Conservation (phyloP, 30 jellyfish, hydroid and myxozoan species). For the Chrysaora quinquecirrha region DNA sequence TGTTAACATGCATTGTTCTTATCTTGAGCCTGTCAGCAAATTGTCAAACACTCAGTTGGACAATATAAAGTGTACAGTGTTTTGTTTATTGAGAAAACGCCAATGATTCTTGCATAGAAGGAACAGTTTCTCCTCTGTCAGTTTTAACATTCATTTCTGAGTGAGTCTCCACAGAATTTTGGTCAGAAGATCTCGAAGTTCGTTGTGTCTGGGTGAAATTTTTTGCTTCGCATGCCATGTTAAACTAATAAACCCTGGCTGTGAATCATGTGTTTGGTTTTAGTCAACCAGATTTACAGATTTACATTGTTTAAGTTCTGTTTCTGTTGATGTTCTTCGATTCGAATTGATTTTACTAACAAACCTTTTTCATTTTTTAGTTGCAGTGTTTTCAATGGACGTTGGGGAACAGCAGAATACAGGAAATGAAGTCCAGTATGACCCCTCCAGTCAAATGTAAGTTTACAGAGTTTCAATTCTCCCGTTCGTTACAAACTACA, state of each 20-base stretch:
- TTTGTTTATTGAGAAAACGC: neutral
- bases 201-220: too few relatives aligned
- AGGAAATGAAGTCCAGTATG: neutral
- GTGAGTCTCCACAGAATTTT: too few relatives aligned
- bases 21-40: neutral
- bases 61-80: neutral
- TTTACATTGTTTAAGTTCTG: too few relatives aligned
- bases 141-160: too few relatives aligned
- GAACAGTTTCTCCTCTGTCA: too few relatives aligned
- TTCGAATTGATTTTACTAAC: too few relatives aligned
- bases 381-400: constrained; percentile 16
- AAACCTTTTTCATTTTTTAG: neutral
- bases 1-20: neutral
- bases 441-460: constrained; percentile 9
- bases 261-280: neutral
- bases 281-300: too few relatives aligned
- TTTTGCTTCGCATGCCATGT: neutral
- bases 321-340: too few relatives aligned
- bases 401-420: neutral
- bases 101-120: too few relatives aligned
- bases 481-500: neutral
- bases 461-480: neutral
- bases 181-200: too few relatives aligned
- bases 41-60: neutral
- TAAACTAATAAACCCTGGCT: neutral